phyloP scores from a whole-genome alignment of 2,113 vertebrate genomes.

The Lycaon pictus region DNA sequence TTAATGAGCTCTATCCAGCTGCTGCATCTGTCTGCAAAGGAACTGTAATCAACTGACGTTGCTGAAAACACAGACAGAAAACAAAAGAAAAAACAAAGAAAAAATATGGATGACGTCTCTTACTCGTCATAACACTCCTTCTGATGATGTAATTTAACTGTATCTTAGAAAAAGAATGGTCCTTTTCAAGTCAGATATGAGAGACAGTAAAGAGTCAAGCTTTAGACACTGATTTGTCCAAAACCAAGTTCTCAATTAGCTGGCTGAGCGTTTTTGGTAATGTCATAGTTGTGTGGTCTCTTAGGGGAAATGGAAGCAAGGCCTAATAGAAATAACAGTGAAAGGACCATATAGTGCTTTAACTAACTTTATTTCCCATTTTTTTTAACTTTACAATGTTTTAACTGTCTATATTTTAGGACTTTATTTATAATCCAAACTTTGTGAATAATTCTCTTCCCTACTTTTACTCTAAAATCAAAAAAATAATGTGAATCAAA shows the following conservation, averaged over 20 bases:
- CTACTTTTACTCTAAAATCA: conserved; percentile 14
- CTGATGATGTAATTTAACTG: conserved; percentile 88
- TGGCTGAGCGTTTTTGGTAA: conserved; percentile 66
- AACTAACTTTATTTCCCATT: background rate
- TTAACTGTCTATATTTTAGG: conserved; percentile 1
- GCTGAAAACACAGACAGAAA: conserved; percentile 95
- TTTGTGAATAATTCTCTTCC: conserved; percentile 28
- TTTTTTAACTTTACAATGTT: background rate
- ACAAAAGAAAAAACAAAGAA: conserved; percentile 91
- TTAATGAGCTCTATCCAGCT: conserved; percentile 99
- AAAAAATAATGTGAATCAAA: conserved; percentile 46
- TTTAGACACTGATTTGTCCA: conserved; percentile 78
- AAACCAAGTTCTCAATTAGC: conserved; percentile 69
- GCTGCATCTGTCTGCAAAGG: conserved; percentile 99
- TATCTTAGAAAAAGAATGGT: conserved; percentile 88
- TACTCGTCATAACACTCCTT: conserved; percentile 87
- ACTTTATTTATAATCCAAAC: conserved; percentile 32
- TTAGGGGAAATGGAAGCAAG: background rate
- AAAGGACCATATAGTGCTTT: conserved; percentile 12
- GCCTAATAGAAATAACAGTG: background rate
- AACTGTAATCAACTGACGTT: conserved; percentile 99
- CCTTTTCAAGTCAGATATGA: conserved; percentile 79
- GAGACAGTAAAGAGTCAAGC: conserved; percentile 62
- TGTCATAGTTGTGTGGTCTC: conserved; percentile 64
- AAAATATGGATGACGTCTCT: conserved; percentile 93